Evolutionary conservation across 1,140 invertebrate genomes (phyloP), one percentile per base, ranked within the genome.

Genomic region (Monochamus saltuarius): DNA sequence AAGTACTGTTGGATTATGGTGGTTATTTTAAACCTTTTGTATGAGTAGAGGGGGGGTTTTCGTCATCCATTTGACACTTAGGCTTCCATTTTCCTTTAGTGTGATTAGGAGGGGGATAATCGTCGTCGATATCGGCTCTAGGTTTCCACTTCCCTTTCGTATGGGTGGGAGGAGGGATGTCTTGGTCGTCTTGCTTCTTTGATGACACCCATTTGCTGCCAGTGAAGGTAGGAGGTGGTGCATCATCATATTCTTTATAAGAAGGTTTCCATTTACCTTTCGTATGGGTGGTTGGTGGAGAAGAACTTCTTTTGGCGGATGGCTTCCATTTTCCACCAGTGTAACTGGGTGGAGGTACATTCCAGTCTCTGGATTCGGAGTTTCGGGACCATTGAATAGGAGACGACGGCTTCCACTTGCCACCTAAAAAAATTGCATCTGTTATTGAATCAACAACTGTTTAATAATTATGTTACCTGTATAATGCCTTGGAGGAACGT

Each of bases 251-350:
- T 14, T 59, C 22, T 39, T 19, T 38, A 22, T 10, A 39, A 39
- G 37, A 53, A 3, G 60, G 64, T 49, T 62, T 79, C 86, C 89
- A 90, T 75, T 90, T 90, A 3, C 88, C 88, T 50, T 87, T 87
- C 0, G 87, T 90, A 64, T 89, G 84, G 37, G 80, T 80, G 3
- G 81, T 77, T 14, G 85, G 84, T 59, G 81, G 80, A 11, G 78
- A 59, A 46, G 19, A 46, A 9, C 43, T 19, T 19, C 65, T 63
- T 16, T 78, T 77, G 43, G 68, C 22, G 22, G 22, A 29, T 11
- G 65, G 62, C 39, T 64, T 67, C 67, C 67, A 69, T 59, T 69
- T 69, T 22, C 69, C 65, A 39, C 72, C 72, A 4, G 73, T 75
- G 46, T 66, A 64, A 58, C 14, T 66, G 8, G 69, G 67, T n/a